Percentiles rank a stretch among this genome's conserved stretches.
phyloP scores from a whole-genome alignment of 2,888 invertebrate species.

The Drosophila paranaensis region DNA sequence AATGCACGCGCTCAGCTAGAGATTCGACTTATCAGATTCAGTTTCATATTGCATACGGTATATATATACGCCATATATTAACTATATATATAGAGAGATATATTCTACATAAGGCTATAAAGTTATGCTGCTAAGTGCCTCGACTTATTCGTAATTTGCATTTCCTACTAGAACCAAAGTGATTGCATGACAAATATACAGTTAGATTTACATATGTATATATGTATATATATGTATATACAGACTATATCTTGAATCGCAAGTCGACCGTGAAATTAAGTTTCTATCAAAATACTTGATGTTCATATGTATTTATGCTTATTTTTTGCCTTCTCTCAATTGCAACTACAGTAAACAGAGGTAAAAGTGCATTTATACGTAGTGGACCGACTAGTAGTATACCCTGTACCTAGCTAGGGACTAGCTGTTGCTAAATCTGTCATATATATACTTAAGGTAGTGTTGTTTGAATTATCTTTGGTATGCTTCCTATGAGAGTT shows the following conservation, averaged over 20 bases:
- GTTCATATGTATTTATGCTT: slow-evolving; percentile 14
- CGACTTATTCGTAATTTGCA: slow-evolving; percentile 66
- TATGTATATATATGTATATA: slow-evolving; percentile 19
- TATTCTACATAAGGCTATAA: slow-evolving; percentile 48
- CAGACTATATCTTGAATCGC: slow-evolving; percentile 50
- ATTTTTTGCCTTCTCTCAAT: slow-evolving; percentile 36
- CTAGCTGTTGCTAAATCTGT: neutral
- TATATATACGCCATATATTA: neutral
- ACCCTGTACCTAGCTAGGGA: neutral
- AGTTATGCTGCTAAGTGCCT: slow-evolving; percentile 70
- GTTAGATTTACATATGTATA: slow-evolving; percentile 9
- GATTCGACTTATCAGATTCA: slow-evolving; percentile 14
- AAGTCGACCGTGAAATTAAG: slow-evolving; percentile 83
- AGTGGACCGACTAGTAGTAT: slow-evolving; percentile 8
- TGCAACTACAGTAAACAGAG: slow-evolving; percentile 11
- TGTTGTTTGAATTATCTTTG: no score
- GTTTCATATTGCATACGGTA: slow-evolving; percentile 1
- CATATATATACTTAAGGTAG: no score
- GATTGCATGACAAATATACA: slow-evolving; percentile 58
- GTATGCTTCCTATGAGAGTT: no score
- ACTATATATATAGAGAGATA: neutral
- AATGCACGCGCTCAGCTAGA: slow-evolving; percentile 53
- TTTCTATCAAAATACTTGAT: slow-evolving; percentile 58
- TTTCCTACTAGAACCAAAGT: slow-evolving; percentile 62
- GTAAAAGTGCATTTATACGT: slow-evolving; percentile 1